Percentiles rank a stretch among this genome's conserved stretches.
Conservation (phyloP, 2,113 vertebrate species). For the Brachypteracias leptosomus region DNA sequence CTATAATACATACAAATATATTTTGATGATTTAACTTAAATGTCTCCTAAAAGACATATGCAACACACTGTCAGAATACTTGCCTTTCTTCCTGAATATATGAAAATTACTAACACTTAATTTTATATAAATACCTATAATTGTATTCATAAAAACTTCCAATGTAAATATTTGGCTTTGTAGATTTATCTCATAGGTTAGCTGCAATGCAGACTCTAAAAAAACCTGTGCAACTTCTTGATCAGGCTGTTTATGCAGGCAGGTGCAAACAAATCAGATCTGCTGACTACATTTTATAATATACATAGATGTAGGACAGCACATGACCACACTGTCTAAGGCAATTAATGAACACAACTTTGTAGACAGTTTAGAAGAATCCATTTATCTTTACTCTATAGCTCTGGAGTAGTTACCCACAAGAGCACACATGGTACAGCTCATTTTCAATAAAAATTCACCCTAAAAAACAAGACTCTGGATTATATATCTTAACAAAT, state of each 20-base stretch:
- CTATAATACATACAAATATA: background rate
- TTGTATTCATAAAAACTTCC: background rate
- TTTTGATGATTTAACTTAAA: background rate
- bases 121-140: background rate
- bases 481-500: background rate
- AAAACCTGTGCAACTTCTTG: background rate
- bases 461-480: background rate
- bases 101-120: background rate
- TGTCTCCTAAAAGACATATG: background rate
- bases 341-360: background rate
- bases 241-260: background rate
- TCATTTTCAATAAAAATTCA: background rate
- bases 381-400: background rate
- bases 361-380: background rate
- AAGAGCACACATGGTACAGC: background rate
- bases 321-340: background rate
- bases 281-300: background rate
- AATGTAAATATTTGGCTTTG: background rate
- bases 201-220: background rate
- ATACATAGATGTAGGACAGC: background rate
- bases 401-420: background rate
- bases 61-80: background rate
- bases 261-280: background rate
- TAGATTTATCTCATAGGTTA: background rate
- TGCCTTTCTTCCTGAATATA: background rate